Conservation (phyloP, 2,113 vertebrate species). For the Carollia perspicillata region DNA sequence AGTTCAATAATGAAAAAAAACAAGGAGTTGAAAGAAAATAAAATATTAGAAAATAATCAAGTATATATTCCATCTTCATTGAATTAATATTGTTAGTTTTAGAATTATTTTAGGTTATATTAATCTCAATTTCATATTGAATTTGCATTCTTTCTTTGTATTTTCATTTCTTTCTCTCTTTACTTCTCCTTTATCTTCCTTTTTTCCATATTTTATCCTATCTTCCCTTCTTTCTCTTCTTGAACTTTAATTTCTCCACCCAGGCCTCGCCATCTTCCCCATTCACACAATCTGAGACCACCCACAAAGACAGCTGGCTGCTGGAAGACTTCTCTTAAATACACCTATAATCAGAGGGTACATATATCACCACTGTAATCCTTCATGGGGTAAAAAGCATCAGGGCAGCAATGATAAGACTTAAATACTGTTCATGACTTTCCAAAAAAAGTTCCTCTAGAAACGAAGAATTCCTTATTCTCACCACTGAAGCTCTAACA, state of each 20-base stretch:
- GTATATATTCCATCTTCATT: not conserved
- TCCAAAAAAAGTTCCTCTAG: not conserved
- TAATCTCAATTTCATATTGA: not conserved
- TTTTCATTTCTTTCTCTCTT: not conserved
- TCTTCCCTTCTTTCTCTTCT: not conserved
- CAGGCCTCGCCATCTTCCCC: not conserved
- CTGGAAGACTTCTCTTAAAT: not conserved
- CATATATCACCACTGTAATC: not conserved
- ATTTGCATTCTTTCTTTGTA: not conserved
- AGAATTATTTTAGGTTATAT: not conserved
- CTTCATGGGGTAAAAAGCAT: not conserved
- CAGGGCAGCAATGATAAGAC: not conserved
- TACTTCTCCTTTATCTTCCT: not conserved
- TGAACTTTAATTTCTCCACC: not conserved
- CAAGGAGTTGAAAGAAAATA: not conserved
- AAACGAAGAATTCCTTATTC: not conserved
- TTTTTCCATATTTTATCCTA: not conserved
- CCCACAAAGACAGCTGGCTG: not conserved
- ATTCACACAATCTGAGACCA: not conserved
- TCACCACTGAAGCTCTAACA: not conserved
- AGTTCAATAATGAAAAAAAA: not conserved
- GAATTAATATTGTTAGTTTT: not conserved
- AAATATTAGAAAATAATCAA: not conserved
- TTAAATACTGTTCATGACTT: not conserved
- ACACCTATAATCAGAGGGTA: not conserved